phyloP scores from a whole-genome alignment of 2,113 vertebrate genomes.

The Notarius quadriscutis region DNA sequence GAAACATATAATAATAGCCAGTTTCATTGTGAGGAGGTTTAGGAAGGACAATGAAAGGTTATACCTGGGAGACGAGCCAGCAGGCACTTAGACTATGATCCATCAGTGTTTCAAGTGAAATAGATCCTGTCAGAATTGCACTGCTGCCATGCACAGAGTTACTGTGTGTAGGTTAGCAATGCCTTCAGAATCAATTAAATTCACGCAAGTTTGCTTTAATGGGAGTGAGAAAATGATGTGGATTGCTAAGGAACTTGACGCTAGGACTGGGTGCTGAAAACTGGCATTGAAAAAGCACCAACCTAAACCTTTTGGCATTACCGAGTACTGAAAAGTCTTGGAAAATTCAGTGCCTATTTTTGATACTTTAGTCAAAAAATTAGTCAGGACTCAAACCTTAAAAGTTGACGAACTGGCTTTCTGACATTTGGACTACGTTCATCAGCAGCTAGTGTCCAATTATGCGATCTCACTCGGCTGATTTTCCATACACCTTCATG shows the following conservation, averaged over 20 bases:
- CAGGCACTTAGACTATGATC: conserved; percentile 46
- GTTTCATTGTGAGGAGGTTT: background rate
- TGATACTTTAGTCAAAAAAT: background rate
- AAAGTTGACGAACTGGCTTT: background rate
- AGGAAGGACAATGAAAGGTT: conserved; percentile 6
- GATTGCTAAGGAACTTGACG: background rate
- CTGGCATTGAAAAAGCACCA: background rate
- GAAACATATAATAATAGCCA: background rate
- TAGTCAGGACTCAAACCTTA: background rate
- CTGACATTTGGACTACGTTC: background rate
- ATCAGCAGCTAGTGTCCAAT: background rate
- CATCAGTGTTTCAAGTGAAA: conserved; percentile 46
- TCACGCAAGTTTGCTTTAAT: conserved; percentile 4
- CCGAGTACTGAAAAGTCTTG: background rate
- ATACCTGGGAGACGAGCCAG: conserved; percentile 50
- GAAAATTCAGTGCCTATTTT: background rate
- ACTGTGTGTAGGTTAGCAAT: conserved; percentile 14
- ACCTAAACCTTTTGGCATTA: background rate
- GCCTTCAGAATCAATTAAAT: conserved; percentile 21
- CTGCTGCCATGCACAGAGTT: conserved; percentile 17
- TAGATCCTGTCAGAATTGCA: conserved; percentile 26
- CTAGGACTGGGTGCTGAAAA: background rate
- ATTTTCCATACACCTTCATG: background rate
- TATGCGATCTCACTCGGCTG: background rate
- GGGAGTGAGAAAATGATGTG: background rate